Percentiles rank a stretch among this genome's conserved stretches.
These are phyloP conservation scores for Dryas iulia DNA, from an alignment of 1,140 invertebrate genomes.

Conservation along the genomic window DNA sequence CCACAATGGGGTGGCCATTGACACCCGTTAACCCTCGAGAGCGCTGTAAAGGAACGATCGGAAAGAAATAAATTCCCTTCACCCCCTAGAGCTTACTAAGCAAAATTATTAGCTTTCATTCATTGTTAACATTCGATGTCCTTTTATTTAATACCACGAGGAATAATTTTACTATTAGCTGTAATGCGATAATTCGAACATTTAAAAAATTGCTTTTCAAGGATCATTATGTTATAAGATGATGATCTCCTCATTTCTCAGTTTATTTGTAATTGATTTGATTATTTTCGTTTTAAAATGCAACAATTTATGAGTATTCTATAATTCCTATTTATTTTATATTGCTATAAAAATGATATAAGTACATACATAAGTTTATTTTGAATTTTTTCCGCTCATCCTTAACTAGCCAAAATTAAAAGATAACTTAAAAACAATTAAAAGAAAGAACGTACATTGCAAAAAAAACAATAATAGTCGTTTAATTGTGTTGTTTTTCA, in stretches of 20 bases:
- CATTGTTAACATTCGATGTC: constrained; percentile 47
- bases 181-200: constrained; percentile 11
- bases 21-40: constrained; percentile 70
- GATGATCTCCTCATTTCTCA: neutral
- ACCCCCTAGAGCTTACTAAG: constrained; percentile 60
- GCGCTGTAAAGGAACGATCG: constrained; percentile 68
- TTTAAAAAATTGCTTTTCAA: constrained; percentile 1
- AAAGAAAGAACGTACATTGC: too few relatives aligned
- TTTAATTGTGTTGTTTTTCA: too few relatives aligned
- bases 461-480: too few relatives aligned
- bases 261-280: neutral
- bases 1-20: constrained; percentile 75
- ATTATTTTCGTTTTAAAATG: neutral
- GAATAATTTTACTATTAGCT: constrained; percentile 38
- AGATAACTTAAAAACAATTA: too few relatives aligned
- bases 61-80: constrained; percentile 65
- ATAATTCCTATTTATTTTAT: too few relatives aligned
- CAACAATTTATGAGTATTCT: neutral
- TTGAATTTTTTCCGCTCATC: too few relatives aligned
- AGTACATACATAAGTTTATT: too few relatives aligned
- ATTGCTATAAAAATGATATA: too few relatives aligned
- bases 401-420: too few relatives aligned
- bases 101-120: constrained; percentile 67
- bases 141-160: constrained; percentile 30
- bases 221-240: neutral